Evolutionary conservation across 2,113 vertebrate species (phyloP).

Genomic region (Jaculus jaculus): DNA sequence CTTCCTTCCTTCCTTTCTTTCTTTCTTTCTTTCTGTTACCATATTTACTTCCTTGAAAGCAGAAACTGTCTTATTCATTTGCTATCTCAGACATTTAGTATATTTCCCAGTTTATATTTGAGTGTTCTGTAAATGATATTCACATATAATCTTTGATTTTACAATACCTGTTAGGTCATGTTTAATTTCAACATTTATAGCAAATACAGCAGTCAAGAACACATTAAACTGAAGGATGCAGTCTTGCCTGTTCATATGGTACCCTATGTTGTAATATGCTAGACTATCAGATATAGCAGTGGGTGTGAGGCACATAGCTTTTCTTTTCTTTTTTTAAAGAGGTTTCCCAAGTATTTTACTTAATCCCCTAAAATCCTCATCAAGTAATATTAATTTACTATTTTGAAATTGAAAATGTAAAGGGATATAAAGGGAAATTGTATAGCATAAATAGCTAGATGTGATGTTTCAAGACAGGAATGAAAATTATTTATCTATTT

Average conservation of each 20-base stretch:
- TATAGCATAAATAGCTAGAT: not conserved
- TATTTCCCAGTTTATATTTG: not conserved
- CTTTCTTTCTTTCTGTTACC: too few relatives aligned
- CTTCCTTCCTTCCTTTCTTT: too few relatives aligned
- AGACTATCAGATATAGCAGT: not conserved
- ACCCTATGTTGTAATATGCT: not conserved
- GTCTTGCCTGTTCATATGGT: not conserved
- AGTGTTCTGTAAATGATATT: conserved; percentile 15
- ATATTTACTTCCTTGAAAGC: conserved; percentile 13
- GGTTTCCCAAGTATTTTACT: conserved; percentile 1
- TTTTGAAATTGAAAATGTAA: conserved; percentile 17
- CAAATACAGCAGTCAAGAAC: conserved; percentile 12
- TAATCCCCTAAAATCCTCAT: not conserved
- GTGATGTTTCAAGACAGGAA: not conserved
- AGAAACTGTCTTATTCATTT: conserved; percentile 1
- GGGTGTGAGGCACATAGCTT: not conserved
- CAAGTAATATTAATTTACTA: not conserved
- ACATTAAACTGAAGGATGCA: not conserved
- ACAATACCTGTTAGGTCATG: not conserved
- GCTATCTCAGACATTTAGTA: not conserved
- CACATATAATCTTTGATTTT: not conserved
- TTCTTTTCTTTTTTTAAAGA: not conserved
- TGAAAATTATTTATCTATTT: too few relatives aligned
- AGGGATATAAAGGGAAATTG: conserved; percentile 27
- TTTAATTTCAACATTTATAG: conserved; percentile 29